phyloP scores from a whole-genome alignment of 2,113 vertebrate species.

The Hyla sarda region DNA sequence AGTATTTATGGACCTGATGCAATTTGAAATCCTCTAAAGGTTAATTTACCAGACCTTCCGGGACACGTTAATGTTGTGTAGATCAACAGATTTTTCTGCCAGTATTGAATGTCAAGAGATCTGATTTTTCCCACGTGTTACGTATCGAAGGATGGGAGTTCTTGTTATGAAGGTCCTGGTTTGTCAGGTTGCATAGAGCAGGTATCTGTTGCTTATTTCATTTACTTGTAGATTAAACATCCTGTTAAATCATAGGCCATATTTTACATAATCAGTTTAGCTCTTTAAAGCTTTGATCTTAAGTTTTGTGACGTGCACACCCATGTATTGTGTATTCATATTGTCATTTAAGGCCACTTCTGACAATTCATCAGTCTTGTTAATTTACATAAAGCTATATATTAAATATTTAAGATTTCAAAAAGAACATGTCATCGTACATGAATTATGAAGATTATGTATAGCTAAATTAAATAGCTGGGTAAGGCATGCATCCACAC shows the following conservation, averaged over 20 bases:
- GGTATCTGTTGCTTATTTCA: background rate
- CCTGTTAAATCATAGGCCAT: too few species aligned
- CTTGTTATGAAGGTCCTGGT: background rate
- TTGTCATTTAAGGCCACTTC: background rate
- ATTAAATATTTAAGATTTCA: background rate
- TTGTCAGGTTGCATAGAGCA: background rate
- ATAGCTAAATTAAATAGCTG: background rate
- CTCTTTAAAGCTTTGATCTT: too few species aligned
- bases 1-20: slow-evolving; percentile 24
- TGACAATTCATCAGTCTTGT: background rate
- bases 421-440: background rate
- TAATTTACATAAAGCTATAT: too few species aligned
- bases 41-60: slow-evolving; percentile 14
- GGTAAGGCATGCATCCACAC: background rate
- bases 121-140: background rate
- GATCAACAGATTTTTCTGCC: slow-evolving; percentile 24
- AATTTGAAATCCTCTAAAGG: slow-evolving; percentile 24
- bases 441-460: background rate
- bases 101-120: slow-evolving; percentile 5
- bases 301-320: background rate
- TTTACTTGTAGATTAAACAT: background rate
- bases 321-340: background rate
- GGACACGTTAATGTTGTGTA: slow-evolving; percentile 10
- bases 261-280: too few species aligned
- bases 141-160: slow-evolving; percentile 34